Percentiles rank a stretch among this genome's conserved stretches.
phyloP scores from a whole-genome alignment of 2,888 invertebrate species.

The Cordylochernes scorpioides region DNA sequence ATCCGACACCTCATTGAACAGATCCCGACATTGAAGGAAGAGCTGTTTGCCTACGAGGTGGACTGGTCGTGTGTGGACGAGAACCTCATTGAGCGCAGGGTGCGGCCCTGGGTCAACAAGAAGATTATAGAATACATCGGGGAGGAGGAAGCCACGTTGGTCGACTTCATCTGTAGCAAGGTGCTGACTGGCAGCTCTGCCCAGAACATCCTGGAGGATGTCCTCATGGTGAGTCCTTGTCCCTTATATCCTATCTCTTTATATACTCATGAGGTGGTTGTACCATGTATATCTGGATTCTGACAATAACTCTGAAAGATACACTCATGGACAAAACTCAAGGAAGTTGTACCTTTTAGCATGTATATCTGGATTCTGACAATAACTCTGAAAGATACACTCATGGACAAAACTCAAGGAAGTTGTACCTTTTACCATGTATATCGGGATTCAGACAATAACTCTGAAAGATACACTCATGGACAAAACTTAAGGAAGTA shows the following conservation, averaged over 20 bases:
- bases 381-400: too few relatives aligned
- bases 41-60: slow-evolving; percentile 74
- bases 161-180: slow-evolving; percentile 98
- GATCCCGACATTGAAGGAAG: slow-evolving; percentile 90
- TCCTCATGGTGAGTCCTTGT: slow-evolving; percentile 56
- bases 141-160: slow-evolving; percentile 87
- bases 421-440: too few relatives aligned
- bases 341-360: too few relatives aligned
- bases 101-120: slow-evolving; percentile 97
- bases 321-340: too few relatives aligned
- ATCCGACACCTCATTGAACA: slow-evolving; percentile 91
- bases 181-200: slow-evolving; percentile 77
- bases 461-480: too few relatives aligned
- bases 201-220: slow-evolving; percentile 82
- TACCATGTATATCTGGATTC: too few relatives aligned
- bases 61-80: slow-evolving; percentile 60
- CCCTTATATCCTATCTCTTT: slow-evolving; percentile 3
- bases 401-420: too few relatives aligned
- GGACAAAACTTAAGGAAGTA: too few relatives aligned
- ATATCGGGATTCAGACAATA: too few relatives aligned
- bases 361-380: too few relatives aligned
- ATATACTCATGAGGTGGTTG: slow-evolving; percentile 1
- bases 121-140: slow-evolving; percentile 99
- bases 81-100: slow-evolving; percentile 72
- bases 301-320: too few relatives aligned